Base-by-base conservation (phyloP, 2,888 invertebrate genomes). In the Eupithecia inturbata region DNA sequence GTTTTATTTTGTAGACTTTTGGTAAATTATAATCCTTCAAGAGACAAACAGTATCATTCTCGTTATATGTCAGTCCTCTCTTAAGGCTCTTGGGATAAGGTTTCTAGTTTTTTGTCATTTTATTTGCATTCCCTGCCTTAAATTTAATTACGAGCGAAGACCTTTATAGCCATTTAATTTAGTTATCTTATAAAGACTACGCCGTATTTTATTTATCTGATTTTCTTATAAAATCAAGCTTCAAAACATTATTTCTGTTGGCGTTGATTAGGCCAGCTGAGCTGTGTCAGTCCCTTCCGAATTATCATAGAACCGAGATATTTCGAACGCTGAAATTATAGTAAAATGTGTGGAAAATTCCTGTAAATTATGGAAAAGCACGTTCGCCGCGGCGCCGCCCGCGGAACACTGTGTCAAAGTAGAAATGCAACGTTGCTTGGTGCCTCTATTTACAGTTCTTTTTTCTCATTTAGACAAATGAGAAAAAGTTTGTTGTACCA, bases 321-420 rank as follows among this genome's bases (percentile, higher is more conserved):
- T 57, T 53, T 57, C 14, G 26, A 57, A 57, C 14, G 57, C 26
- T 26, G 63, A 19, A 63, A 28, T 64, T 33, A 22, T 12, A 64
- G 36, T 64, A 19, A 62, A 57, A 57, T 57, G 14, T 57, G 57
- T 4, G 57, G 63, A n/a, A n/a, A n/a, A 36, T 64, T 33, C 33
- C 36, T 36, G 6, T 64, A 64, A 64, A 28, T 64, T 64, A 64
- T 64, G 63, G 33, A 36, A 36, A 33, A 36, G 41, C 67, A 67
- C 41, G 67, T 67, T 26, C 28, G 7, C 26, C n/a, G 10, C 36
- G 41, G 16, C 28, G 7, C 26, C n/a, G 10, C 36, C 26, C 57
- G 26, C 57, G n/a, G 22, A 26, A 26, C 26, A 57, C 57, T 33
- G 63, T 33, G 63, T 33, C 33, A 31, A 22, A 64, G 63, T n/a